phyloP scores from a whole-genome alignment of 2,888 invertebrate species.

The Nowickia ferox region DNA sequence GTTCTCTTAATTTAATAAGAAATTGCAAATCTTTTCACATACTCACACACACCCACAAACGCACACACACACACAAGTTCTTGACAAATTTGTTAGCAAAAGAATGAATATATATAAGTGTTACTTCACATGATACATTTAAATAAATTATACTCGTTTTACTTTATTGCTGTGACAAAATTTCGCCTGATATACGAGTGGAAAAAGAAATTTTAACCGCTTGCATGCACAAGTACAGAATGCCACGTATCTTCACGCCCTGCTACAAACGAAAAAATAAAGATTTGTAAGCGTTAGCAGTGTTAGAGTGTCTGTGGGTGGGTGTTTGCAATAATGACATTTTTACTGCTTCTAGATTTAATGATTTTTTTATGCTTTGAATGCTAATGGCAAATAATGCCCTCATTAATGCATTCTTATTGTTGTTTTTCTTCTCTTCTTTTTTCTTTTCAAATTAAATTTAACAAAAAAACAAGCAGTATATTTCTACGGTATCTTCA shows the following conservation, averaged over 20 bases:
- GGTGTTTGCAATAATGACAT: conserved; percentile 16
- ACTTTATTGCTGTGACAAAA: conserved; percentile 65
- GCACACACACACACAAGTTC: conserved; percentile 17
- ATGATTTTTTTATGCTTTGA: conserved; percentile 81
- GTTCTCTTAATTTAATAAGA: conserved; percentile 58
- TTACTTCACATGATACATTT: conserved; percentile 20
- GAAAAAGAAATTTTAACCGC: conserved; percentile 23
- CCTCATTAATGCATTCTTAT: conserved; percentile 8
- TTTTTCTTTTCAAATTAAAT: background rate
- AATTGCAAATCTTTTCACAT: conserved; percentile 48
- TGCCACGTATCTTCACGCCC: conserved; percentile 1
- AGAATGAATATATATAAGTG: background rate
- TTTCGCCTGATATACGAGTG: conserved; percentile 57
- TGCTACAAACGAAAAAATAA: conserved; percentile 7
- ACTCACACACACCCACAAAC: background rate
- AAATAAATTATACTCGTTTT: conserved; percentile 69
- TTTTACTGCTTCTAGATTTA: conserved; percentile 75
- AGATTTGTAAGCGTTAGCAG: background rate
- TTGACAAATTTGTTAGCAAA: conserved; percentile 57
- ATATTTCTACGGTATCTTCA: too few relatives aligned
- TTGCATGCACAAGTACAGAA: background rate
- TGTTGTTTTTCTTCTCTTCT: background rate
- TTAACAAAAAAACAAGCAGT: too few relatives aligned
- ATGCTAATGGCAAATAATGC: conserved; percentile 77
- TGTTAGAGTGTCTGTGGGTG: background rate